Percentiles rank a stretch among this genome's conserved stretches.
Evolutionary conservation across 2,797 vertebrate genomes (phyloP).

Genomic region (Dendrocincla tyrannina): DNA sequence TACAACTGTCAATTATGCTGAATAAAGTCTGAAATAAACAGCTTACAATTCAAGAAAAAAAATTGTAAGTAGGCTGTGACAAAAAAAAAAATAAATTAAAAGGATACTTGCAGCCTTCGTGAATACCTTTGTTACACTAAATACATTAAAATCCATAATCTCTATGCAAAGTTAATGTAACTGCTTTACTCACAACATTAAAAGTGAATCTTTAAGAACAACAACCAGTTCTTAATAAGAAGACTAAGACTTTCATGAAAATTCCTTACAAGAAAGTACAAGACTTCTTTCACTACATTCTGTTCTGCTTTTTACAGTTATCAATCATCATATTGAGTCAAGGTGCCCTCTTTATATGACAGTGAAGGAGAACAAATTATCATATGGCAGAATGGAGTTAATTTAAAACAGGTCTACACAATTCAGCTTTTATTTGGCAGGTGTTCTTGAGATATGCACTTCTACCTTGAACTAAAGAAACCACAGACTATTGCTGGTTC

Average conservation of each 20-base stretch:
- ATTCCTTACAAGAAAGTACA: not conserved
- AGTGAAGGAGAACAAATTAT: not conserved
- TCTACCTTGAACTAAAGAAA: not conserved
- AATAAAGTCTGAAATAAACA: not conserved
- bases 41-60: not conserved
- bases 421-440: not conserved
- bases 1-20: not conserved
- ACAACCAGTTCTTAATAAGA: not conserved
- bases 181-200: not conserved
- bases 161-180: not conserved
- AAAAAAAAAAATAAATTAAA: not conserved
- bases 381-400: not conserved
- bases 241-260: not conserved
- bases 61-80: not conserved
- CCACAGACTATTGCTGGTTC: not conserved
- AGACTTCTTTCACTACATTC: not conserved
- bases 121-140: not conserved
- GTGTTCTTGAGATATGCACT: not conserved
- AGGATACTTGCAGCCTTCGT: not conserved
- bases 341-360: not conserved
- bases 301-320: not conserved
- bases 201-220: not conserved
- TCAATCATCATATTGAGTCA: not conserved
- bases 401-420: not conserved
- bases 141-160: not conserved